These are phyloP conservation scores for Nanorana parkeri DNA, from an alignment of 2,113 vertebrate genomes.

Conservation along the genomic window DNA sequence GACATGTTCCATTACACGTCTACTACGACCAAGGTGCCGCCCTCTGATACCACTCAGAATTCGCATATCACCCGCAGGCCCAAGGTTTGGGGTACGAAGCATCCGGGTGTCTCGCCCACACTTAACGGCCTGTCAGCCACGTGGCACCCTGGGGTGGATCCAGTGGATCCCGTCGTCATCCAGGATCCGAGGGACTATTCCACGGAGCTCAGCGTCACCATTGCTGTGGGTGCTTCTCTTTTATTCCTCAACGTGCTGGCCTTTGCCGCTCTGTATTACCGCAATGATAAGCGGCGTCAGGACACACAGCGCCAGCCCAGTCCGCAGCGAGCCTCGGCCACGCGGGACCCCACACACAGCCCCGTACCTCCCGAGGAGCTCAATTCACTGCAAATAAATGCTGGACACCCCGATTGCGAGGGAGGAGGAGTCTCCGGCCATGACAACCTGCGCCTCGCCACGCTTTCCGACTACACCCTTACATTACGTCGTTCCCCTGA, in stretches of 20 bases:
- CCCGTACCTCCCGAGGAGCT: slow-evolving; percentile 93
- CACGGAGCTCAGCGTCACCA: slow-evolving; percentile 97
- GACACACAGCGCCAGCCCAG: slow-evolving; percentile 90
- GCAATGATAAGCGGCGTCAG: slow-evolving; percentile 96
- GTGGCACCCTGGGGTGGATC: slow-evolving; percentile 85
- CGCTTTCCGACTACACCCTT: slow-evolving; percentile 95
- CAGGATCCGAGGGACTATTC: slow-evolving; percentile 97
- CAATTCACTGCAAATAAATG: slow-evolving; percentile 94
- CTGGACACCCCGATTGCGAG: slow-evolving; percentile 92
- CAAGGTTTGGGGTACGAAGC: slow-evolving; percentile 95
- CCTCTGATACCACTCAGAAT: slow-evolving; percentile 92
- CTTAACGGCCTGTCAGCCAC: slow-evolving; percentile 88
- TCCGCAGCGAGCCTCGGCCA: slow-evolving; percentile 84
- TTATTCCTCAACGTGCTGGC: slow-evolving; percentile 97
- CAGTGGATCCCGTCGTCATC: slow-evolving; percentile 85
- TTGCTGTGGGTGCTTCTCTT: slow-evolving; percentile 94
- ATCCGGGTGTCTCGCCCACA: slow-evolving; percentile 91
- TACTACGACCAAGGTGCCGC: slow-evolving; percentile 97
- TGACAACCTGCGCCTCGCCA: slow-evolving; percentile 85
- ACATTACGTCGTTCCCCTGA: slow-evolving; percentile 94
- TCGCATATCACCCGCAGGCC: slow-evolving; percentile 91
- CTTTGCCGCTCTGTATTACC: slow-evolving; percentile 96
- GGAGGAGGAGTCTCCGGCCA: slow-evolving; percentile 78
- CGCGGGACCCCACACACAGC: slow-evolving; percentile 75
- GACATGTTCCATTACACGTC: slow-evolving; percentile 99